These are phyloP conservation scores for Ericerus pela DNA, from an alignment of 1,140 invertebrate genomes.

Conservation along the genomic window DNA sequence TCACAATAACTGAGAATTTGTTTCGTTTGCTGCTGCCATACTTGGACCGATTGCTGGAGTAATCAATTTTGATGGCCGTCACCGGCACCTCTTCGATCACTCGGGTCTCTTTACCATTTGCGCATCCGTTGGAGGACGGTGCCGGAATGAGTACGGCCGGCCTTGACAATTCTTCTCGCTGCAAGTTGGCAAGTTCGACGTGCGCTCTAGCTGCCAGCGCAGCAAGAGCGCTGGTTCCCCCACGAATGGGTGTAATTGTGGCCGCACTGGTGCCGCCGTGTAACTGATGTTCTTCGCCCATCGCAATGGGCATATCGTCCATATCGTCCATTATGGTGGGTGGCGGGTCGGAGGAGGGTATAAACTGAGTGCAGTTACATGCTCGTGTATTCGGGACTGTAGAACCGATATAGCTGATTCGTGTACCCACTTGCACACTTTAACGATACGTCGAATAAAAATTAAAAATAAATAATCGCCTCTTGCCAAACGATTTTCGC, in stretches of 20 bases:
- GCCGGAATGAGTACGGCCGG: conserved; percentile 1
- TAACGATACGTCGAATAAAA: conserved; percentile 2
- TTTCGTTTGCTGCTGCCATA: background rate
- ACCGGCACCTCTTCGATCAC: conserved; percentile 5
- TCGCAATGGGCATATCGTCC: conserved; percentile 4
- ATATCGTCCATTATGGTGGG: background rate
- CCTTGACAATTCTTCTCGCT: conserved; percentile 3
- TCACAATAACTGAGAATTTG: conserved; percentile 16
- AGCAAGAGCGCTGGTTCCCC: background rate
- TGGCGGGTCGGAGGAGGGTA: no score
- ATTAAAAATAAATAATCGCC: background rate
- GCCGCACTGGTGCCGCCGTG: background rate
- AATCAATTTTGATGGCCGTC: conserved; percentile 4
- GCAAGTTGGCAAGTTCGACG: conserved; percentile 2
- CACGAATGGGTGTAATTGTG: background rate
- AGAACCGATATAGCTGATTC: background rate
- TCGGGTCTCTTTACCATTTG: background rate
- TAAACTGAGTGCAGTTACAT: no score
- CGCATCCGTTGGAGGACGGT: background rate
- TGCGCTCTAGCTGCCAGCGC: conserved; percentile 2
- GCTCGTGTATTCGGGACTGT: no score
- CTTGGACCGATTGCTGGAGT: background rate
- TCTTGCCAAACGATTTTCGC: background rate
- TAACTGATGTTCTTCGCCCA: conserved; percentile 5
- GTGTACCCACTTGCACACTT: background rate